These are phyloP conservation scores for Callinectes sapidus DNA, from an alignment of 2,888 invertebrate genomes.

Conservation along the genomic window DNA sequence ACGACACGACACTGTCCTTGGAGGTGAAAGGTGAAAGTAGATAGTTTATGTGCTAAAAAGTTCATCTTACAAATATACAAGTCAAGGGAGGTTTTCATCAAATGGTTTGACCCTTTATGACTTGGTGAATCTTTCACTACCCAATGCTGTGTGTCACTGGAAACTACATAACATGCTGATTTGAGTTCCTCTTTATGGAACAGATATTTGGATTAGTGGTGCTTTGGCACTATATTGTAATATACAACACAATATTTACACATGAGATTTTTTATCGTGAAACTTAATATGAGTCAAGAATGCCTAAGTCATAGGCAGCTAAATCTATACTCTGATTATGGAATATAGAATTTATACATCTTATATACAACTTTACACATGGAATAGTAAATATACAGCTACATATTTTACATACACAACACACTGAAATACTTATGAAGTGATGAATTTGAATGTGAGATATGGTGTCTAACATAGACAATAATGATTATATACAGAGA, in stretches of 20 bases:
- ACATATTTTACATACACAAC: slow-evolving; percentile 62
- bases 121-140: not conserved
- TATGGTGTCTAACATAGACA: slow-evolving; percentile 70
- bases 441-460: slow-evolving; percentile 58
- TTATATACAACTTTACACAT: slow-evolving; percentile 58
- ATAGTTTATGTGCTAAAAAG: not conserved
- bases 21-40: not conserved
- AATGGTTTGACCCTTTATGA: not conserved
- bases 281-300: slow-evolving; percentile 48
- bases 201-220: slow-evolving; percentile 48
- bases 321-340: slow-evolving; percentile 58
- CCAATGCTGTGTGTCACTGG: not conserved
- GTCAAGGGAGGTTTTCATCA: not conserved
- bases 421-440: slow-evolving; percentile 61
- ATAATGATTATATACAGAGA: slow-evolving; percentile 38
- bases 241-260: slow-evolving; percentile 41
- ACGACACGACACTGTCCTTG: not conserved
- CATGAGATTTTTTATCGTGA: slow-evolving; percentile 38
- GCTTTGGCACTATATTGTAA: slow-evolving; percentile 61
- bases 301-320: slow-evolving; percentile 48
- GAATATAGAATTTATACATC: slow-evolving; percentile 62
- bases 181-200: slow-evolving; percentile 39
- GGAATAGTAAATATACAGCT: slow-evolving; percentile 62
- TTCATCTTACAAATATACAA: not conserved
- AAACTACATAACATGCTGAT: slow-evolving; percentile 30